Base-by-base conservation (phyloP, 2,797 vertebrate genomes). In the Leuciscus waleckii region DNA sequence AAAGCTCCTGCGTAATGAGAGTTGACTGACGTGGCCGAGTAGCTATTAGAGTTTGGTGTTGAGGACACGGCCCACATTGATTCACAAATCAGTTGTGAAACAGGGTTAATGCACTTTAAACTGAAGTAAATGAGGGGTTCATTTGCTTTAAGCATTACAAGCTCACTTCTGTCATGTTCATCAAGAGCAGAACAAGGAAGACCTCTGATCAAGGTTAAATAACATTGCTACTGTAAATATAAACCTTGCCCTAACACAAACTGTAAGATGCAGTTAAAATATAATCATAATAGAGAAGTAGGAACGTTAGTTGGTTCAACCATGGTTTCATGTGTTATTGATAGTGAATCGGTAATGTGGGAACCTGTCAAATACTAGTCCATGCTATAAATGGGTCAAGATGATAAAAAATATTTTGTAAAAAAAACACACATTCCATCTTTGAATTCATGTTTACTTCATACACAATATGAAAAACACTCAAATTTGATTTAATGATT, bases 21-120 rank as follows among this genome's bases (percentile, higher is more conserved):
- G 86, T 8, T 35, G 41, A 82, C 37, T 88, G 87, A 88, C 73
- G 74, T 83, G 90, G 87, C 82, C 21, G 23, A 17, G 43, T 39
- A 16, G 26, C 41, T 83, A 69, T 70, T 70, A 87, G 35, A 35
- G 14, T 51, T 35, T 1, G 6, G 32, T 54, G 43, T 51, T 63
- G 46, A 51, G 65, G 16, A 49, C 19, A 37, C 7, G 54, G 39
- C 63, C 49, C 41, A 37, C 21, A 77, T 81, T 49, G 49, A 82
- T 79, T 81, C 35, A 23, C 32, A 35, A 11, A 63, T 65, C 2
- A 70, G 54, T 41, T n/a, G 71, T 35, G 7, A 23, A 81, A 75
- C n/a, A 26, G 63, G 77, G 43, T 26, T 51, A 32, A 19, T 67
- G 46, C n/a, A 81, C 63, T 51, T 70, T 54, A 84, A 76, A 80